Percentiles rank a stretch among this genome's conserved stretches.
Conservation (phyloP, 2,797 vertebrate species). For the Paramormyrops hopkinsi region DNA sequence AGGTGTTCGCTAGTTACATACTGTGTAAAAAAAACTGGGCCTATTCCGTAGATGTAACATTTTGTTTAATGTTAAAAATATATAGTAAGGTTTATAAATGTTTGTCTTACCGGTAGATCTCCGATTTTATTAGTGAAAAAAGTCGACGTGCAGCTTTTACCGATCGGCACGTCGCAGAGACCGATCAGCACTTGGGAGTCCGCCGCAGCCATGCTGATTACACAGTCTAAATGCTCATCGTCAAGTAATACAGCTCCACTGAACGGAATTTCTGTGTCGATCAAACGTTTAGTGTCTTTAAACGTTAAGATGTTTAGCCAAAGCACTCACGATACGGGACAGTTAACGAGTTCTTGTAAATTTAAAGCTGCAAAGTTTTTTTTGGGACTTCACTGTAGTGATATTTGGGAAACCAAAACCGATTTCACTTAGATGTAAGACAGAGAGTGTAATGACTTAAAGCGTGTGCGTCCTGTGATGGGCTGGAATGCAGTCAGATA, state of each 20-base stretch:
- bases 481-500: neutral
- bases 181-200: constrained; percentile 44
- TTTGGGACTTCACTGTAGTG: neutral
- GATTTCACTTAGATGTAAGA: neutral
- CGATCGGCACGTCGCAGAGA: constrained; percentile 49
- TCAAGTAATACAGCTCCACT: neutral
- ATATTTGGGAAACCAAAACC: neutral
- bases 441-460: neutral
- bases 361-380: neutral
- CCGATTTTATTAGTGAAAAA: constrained; percentile 58
- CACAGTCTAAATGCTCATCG: neutral
- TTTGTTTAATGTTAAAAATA: neutral
- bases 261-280: neutral
- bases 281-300: neutral
- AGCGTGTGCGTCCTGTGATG: neutral
- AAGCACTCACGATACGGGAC: neutral
- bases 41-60: neutral
- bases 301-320: neutral
- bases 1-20: neutral
- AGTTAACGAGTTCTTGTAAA: neutral
- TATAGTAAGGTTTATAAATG: neutral
- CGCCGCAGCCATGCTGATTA: neutral
- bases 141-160: constrained; percentile 28
- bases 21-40: neutral
- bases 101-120: constrained; percentile 40